Percentiles rank a stretch among this genome's conserved stretches.
Evolutionary conservation across 2,113 vertebrate genomes (phyloP).

Genomic region (Thryonomys swinderianus): DNA sequence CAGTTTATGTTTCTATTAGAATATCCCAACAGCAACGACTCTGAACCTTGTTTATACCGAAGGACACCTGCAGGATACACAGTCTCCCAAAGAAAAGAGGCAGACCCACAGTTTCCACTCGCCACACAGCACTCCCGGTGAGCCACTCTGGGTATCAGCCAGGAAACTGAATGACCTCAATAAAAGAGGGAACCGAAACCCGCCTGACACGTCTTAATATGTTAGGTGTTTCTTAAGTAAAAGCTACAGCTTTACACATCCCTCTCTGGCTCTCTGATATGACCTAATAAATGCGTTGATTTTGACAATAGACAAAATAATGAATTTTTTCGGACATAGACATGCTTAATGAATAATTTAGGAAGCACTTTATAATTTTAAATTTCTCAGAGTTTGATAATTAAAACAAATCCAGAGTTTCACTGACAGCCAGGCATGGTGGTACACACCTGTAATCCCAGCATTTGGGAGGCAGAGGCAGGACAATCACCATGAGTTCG

Average conservation of each 20-base stretch:
- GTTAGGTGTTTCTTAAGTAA: background rate
- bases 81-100: background rate
- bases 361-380: slow-evolving; percentile 53
- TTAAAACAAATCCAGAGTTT: slow-evolving; percentile 57
- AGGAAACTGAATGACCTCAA: background rate
- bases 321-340: slow-evolving; percentile 60
- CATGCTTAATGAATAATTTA: slow-evolving; percentile 64
- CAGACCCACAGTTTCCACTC: background rate
- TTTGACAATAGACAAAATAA: slow-evolving; percentile 57
- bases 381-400: slow-evolving; percentile 55
- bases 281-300: slow-evolving; percentile 30
- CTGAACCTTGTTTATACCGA: background rate
- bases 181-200: background rate
- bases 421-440: background rate
- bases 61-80: background rate
- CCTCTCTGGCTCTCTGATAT: background rate
- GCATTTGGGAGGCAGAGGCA: no score
- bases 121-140: background rate
- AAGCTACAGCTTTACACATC: background rate
- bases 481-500: no score
- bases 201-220: background rate
- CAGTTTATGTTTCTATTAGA: background rate
- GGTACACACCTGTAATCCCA: no score
- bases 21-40: background rate
- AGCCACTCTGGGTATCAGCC: background rate